A percentile compares a stretch with the other conserved stretches of the same genome.
These are phyloP conservation scores for Monopis laevigella DNA, from an alignment of 2,888 invertebrate genomes.

Conservation along the genomic window DNA sequence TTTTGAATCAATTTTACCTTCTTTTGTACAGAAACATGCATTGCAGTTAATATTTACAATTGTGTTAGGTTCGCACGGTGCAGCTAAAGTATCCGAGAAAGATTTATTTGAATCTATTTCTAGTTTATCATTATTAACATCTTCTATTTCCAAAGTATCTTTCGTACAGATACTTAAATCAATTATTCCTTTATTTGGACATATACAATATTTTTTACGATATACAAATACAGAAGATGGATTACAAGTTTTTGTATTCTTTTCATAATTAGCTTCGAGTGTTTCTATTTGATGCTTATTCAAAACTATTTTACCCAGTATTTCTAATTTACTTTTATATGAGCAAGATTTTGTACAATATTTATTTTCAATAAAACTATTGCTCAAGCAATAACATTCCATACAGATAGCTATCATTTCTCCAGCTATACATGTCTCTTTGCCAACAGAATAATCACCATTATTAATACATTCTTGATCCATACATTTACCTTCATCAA, in stretches of 20 bases:
- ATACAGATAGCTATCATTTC: slow-evolving; percentile 43
- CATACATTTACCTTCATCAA: slow-evolving; percentile 38
- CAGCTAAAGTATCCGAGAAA: too few relatives aligned
- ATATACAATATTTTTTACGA: slow-evolving; percentile 39
- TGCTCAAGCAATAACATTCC: slow-evolving; percentile 43
- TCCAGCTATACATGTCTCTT: slow-evolving; percentile 32
- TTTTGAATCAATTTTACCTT: slow-evolving; percentile 44
- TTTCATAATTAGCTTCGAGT: background rate
- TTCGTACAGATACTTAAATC: slow-evolving; percentile 35
- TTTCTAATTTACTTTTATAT: slow-evolving; percentile 32
- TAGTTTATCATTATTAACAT: slow-evolving; percentile 9
- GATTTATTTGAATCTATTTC: slow-evolving; percentile 27
- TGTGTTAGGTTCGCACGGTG: slow-evolving; percentile 47
- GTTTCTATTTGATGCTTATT: too few relatives aligned
- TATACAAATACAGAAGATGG: slow-evolving; percentile 37
- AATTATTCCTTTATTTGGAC: slow-evolving; percentile 34
- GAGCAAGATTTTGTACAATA: slow-evolving; percentile 39
- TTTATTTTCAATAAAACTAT: slow-evolving; percentile 44
- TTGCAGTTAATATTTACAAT: slow-evolving; percentile 52
- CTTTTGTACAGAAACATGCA: slow-evolving; percentile 46
- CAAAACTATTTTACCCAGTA: slow-evolving; percentile 38
- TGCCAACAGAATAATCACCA: slow-evolving; percentile 25
- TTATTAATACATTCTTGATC: slow-evolving; percentile 38
- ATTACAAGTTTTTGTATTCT: too few relatives aligned
- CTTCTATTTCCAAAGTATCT: background rate